phyloP scores from a whole-genome alignment of 2,888 invertebrate genomes.

The Trilocha varians region DNA sequence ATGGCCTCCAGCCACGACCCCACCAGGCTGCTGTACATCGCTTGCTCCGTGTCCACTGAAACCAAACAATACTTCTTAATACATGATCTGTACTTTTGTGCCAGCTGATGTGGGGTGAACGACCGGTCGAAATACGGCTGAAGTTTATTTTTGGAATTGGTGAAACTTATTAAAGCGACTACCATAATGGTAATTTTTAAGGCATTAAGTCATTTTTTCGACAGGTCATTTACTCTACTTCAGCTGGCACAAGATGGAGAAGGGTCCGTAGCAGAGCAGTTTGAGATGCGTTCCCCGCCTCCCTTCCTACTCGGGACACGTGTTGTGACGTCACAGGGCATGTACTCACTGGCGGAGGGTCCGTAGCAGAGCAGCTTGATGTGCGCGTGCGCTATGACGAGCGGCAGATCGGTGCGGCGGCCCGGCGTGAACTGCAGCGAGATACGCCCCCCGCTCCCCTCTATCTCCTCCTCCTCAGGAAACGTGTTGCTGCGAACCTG shows the following conservation, averaged over 20 bases:
- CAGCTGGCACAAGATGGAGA: too few species aligned
- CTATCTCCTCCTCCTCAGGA: conserved; percentile 76
- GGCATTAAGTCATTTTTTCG: too few species aligned
- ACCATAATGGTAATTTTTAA: too few species aligned
- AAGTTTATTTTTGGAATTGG: too few species aligned
- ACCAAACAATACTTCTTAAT: background rate
- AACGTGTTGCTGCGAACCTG: conserved; percentile 15
- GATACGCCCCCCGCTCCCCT: conserved; percentile 72
- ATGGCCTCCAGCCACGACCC: conserved; percentile 61
- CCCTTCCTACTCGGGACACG: too few species aligned
- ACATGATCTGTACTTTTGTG: too few species aligned
- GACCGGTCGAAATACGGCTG: too few species aligned
- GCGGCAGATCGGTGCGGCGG: conserved; percentile 80
- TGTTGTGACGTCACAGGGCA: background rate
- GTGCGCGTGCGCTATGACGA: conserved; percentile 74
- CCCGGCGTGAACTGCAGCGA: conserved; percentile 84
- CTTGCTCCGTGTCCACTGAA: conserved; percentile 60
- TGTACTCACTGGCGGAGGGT: conserved; percentile 48
- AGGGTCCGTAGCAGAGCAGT: too few species aligned
- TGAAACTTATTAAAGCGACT: too few species aligned
- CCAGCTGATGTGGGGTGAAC: too few species aligned
- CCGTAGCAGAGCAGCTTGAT: conserved; percentile 59
- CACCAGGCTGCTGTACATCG: conserved; percentile 78
- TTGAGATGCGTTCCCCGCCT: too few species aligned
- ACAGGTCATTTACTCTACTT: too few species aligned